phyloP scores from a whole-genome alignment of 2,888 invertebrate species.

The Mimas tiliae region DNA sequence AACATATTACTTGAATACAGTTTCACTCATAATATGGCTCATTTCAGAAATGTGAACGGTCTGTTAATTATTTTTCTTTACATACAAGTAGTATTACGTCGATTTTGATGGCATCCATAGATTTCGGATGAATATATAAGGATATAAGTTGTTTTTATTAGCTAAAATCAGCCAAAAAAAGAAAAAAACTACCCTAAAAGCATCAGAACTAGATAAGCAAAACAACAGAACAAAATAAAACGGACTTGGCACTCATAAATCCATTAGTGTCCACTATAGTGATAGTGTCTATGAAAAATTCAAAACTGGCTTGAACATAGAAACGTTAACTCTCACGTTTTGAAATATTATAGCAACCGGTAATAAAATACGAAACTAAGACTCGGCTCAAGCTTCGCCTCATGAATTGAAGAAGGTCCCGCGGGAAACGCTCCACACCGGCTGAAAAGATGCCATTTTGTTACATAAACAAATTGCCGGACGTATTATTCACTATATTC shows the following conservation, averaged over 20 bases:
- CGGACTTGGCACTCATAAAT: background rate
- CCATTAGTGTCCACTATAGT: background rate
- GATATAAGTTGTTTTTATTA: too few relatives aligned
- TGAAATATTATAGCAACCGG: constrained; percentile 17
- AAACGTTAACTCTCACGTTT: background rate
- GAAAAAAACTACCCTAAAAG: too few relatives aligned
- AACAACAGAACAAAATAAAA: background rate
- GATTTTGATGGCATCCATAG: too few relatives aligned
- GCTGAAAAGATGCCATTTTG: constrained; percentile 32
- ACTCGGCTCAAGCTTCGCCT: constrained; percentile 40
- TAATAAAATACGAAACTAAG: constrained; percentile 42
- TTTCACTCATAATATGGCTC: background rate
- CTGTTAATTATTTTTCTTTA: background rate
- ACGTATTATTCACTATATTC: background rate
- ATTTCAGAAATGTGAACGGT: background rate
- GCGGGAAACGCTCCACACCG: constrained; percentile 1
- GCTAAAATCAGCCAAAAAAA: too few relatives aligned
- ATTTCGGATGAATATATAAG: too few relatives aligned
- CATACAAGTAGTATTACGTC: too few relatives aligned
- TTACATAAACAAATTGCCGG: constrained; percentile 30
- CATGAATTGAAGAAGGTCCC: constrained; percentile 40
- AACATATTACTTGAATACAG: background rate
- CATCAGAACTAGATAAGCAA: too few relatives aligned
- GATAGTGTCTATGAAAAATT: constrained; percentile 12
- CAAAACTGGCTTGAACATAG: background rate